Percentiles rank a stretch among this genome's conserved stretches.
phyloP scores from a whole-genome alignment of 2,797 vertebrate genomes.

The Pantherophis vulpinus region DNA sequence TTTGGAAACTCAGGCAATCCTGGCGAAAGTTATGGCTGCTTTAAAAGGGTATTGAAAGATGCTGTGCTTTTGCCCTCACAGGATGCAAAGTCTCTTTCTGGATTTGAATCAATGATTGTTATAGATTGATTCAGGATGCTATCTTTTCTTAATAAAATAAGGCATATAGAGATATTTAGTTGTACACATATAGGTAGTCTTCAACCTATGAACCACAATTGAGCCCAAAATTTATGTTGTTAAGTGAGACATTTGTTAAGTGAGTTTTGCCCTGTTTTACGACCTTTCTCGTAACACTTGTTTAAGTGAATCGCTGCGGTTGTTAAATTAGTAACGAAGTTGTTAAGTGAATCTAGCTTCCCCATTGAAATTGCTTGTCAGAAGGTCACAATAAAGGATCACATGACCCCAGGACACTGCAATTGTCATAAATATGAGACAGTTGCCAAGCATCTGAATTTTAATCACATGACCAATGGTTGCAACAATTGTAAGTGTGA shows the following conservation, averaged over 20 bases:
- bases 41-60: not conserved
- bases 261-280: not conserved
- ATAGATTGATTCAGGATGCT: not conserved
- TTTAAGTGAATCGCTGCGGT: not conserved
- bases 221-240: not conserved
- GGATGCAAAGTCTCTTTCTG: not conserved
- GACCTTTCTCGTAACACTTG: not conserved
- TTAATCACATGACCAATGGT: not conserved
- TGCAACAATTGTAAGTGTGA: not conserved
- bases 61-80: not conserved
- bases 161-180: not conserved
- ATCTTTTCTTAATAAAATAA: not conserved
- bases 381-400: not conserved
- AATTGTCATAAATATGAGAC: not conserved
- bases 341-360: not conserved
- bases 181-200: not conserved
- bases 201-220: not conserved
- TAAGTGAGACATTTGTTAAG: not conserved
- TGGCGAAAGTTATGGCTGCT: not conserved
- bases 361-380: not conserved
- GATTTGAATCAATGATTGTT: not conserved
- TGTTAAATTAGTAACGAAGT: not conserved
- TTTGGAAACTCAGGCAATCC: not conserved
- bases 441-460: not conserved
- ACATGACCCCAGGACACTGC: not conserved